Evolutionary conservation across 2,113 vertebrate species (phyloP).

Genomic region (Puma concolor): DNA sequence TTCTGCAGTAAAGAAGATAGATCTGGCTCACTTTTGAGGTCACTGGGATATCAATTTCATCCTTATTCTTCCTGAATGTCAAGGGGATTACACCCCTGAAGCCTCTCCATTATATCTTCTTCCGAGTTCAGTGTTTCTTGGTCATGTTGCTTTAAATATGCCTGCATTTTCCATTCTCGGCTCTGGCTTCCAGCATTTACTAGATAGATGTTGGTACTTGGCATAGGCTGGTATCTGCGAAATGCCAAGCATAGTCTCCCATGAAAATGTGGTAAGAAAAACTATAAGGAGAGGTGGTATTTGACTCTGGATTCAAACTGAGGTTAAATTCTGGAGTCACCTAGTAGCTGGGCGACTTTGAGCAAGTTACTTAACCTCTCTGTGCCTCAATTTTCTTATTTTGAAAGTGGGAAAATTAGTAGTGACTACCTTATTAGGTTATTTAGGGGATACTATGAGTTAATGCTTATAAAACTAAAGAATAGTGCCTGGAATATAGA

Average conservation of each 20-base stretch:
- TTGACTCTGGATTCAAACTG: neutral
- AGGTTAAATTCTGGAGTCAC: neutral
- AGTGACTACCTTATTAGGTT: neutral
- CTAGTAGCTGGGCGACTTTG: neutral
- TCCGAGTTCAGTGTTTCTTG: neutral
- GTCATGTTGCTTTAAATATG: neutral
- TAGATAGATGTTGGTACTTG: constrained; percentile 30
- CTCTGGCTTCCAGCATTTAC: neutral
- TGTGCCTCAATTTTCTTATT: neutral
- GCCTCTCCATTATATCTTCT: neutral
- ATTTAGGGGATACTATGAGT: neutral
- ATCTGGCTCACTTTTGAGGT: neutral
- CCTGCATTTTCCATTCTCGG: neutral
- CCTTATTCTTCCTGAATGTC: neutral
- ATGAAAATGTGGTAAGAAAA: neutral
- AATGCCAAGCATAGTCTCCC: constrained; percentile 5
- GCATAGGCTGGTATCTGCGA: neutral
- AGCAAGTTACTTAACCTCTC: neutral
- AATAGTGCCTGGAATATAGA: neutral
- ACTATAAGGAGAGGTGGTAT: neutral
- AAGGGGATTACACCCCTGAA: neutral
- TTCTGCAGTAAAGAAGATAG: neutral
- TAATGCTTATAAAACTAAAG: neutral
- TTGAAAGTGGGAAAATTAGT: neutral
- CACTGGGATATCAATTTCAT: neutral